These are phyloP conservation scores for Urophycis tenuis DNA, from an alignment of 2,797 vertebrate genomes.

Conservation along the genomic window DNA sequence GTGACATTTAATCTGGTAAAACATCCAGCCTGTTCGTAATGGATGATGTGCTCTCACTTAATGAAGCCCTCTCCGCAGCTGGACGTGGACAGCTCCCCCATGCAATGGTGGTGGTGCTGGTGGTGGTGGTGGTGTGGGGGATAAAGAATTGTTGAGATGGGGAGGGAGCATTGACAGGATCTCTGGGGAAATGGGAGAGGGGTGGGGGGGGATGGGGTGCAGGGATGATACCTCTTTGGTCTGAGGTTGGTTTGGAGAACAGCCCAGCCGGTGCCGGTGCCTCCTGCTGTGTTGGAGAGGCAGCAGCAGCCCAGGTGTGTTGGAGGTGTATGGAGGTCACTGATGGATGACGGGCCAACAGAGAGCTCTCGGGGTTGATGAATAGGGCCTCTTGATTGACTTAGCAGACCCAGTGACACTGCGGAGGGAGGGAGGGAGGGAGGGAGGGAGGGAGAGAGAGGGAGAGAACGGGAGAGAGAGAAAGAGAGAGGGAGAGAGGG, in stretches of 20 bases:
- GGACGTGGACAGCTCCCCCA: conserved; percentile 12
- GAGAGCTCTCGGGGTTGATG: conserved; percentile 55
- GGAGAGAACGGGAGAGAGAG: too few relatives aligned
- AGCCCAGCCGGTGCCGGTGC: conserved; percentile 7
- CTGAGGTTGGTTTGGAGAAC: conserved; percentile 25
- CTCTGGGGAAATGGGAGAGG: neutral
- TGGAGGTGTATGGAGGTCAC: neutral
- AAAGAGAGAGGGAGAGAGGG: neutral
- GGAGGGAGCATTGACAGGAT: conserved; percentile 23
- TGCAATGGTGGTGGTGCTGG: neutral
- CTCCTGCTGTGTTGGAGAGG: conserved; percentile 50
- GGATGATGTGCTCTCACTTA: conserved; percentile 31
- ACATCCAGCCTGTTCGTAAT: conserved; percentile 32
- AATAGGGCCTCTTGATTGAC: conserved; percentile 50
- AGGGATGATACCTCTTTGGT: conserved; percentile 48
- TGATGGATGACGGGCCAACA: conserved; percentile 54
- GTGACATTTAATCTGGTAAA: conserved; percentile 1
- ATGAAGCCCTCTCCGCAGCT: conserved; percentile 32
- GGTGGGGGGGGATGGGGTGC: conserved; percentile 5
- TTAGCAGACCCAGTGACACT: conserved; percentile 46
- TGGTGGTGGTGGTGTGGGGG: too few relatives aligned
- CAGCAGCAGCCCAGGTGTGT: conserved; percentile 41
- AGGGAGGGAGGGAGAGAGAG: neutral
- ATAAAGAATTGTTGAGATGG: neutral
- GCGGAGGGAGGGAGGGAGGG: neutral